These are phyloP conservation scores for Drosophila malerkotliana DNA, from an alignment of 1,140 invertebrate species.

Conservation along the genomic window DNA sequence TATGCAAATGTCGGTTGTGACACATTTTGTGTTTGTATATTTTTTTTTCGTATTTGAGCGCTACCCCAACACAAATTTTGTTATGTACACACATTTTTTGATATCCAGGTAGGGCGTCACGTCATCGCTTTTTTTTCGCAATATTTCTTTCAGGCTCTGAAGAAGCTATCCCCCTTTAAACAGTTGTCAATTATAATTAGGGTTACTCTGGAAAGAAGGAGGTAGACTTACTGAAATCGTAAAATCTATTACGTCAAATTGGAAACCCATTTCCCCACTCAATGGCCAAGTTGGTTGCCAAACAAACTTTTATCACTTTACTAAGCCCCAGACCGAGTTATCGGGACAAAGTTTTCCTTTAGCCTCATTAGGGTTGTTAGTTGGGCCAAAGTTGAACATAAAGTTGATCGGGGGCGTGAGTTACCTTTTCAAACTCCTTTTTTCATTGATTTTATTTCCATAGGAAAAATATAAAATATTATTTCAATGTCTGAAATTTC, in stretches of 20 bases:
- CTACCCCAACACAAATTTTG: constrained; percentile 59
- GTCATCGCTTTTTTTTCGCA: neutral
- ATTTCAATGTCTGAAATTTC: no score
- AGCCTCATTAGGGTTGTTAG: constrained; percentile 73
- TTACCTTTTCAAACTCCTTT: constrained; percentile 28
- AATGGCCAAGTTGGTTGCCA: constrained; percentile 34
- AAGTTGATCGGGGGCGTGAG: constrained; percentile 30
- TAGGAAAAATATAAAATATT: no score
- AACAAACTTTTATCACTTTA: constrained; percentile 64
- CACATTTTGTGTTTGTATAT: neutral
- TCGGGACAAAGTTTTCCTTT: constrained; percentile 52
- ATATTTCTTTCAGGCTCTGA: neutral
- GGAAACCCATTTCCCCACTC: constrained; percentile 22
- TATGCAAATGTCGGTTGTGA: neutral
- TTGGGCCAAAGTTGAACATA: constrained; percentile 64
- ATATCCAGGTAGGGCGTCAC: constrained; percentile 24
- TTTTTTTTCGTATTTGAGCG: constrained; percentile 34
- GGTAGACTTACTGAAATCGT: neutral
- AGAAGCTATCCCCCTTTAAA: no score
- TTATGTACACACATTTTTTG: constrained; percentile 42
- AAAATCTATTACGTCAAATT: constrained; percentile 33
- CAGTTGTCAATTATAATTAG: neutral
- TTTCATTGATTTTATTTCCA: constrained; percentile 18
- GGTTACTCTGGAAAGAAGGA: neutral
- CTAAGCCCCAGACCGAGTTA: constrained; percentile 48